phyloP scores from a whole-genome alignment of 2,888 invertebrate genomes.

The Abrostola tripartita region DNA sequence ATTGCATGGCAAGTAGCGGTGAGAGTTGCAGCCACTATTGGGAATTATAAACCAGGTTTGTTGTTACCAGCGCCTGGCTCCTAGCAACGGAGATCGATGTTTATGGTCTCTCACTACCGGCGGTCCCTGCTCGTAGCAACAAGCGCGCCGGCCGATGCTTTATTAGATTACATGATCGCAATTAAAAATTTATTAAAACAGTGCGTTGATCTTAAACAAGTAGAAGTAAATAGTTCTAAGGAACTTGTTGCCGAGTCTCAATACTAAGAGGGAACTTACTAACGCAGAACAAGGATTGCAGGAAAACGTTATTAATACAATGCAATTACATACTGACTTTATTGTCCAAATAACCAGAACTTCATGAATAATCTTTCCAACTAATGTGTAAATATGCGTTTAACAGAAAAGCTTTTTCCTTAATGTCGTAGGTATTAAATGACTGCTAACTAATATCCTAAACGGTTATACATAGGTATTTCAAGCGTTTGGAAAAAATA shows the following conservation, averaged over 20 bases:
- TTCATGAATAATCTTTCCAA: conserved; percentile 13
- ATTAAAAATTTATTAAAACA: not conserved
- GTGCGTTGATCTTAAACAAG: not conserved
- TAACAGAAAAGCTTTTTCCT: conserved; percentile 42
- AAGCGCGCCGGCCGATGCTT: conserved; percentile 10
- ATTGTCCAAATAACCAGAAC: conserved; percentile 10
- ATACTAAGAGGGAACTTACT: not conserved
- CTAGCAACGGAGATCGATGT: conserved; percentile 75
- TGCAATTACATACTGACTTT: conserved; percentile 1
- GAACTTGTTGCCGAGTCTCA: conserved; percentile 1
- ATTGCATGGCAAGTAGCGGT: conserved; percentile 56
- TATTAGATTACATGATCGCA: conserved; percentile 5
- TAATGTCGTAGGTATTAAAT: conserved; percentile 10
- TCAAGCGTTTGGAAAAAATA: not conserved
- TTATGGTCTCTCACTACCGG: conserved; percentile 59
- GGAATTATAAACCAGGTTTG: conserved; percentile 79
- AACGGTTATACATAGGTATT: not conserved
- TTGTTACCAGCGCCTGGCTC: conserved; percentile 66
- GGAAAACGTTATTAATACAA: not conserved
- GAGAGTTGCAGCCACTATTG: conserved; percentile 65
- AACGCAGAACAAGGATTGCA: conserved; percentile 3
- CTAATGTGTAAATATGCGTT: conserved; percentile 14
- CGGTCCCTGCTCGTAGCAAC: conserved; percentile 28
- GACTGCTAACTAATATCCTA: not conserved
- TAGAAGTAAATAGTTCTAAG: not conserved